Conservation (phyloP, 2,113 vertebrate species). For the Ptyas mucosa region DNA sequence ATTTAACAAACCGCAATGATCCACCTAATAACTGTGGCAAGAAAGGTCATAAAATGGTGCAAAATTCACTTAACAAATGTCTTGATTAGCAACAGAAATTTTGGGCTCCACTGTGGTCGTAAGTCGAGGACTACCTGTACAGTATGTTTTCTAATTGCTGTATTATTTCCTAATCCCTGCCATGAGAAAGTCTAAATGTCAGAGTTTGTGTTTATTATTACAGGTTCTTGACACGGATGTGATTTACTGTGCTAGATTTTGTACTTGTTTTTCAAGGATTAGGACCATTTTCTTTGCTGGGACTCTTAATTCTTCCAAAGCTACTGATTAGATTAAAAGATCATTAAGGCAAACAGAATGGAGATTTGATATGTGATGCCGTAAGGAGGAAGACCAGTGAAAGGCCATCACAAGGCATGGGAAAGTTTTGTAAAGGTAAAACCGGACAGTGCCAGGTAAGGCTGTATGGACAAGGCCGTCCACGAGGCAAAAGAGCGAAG, state of each 20-base stretch:
- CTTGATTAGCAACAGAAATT: too few relatives aligned
- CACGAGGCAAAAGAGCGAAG: not conserved
- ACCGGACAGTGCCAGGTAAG: not conserved
- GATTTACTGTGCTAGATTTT: not conserved
- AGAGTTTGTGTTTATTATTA: not conserved
- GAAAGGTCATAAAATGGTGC: too few relatives aligned
- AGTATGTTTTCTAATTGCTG: too few relatives aligned
- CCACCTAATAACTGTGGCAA: too few relatives aligned
- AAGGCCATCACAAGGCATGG: not conserved
- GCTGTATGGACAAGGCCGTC: not conserved
- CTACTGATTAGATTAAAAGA: conserved; percentile 16
- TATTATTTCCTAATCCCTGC: not conserved
- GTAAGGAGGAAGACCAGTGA: not conserved
- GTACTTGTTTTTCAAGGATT: not conserved
- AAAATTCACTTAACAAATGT: too few relatives aligned
- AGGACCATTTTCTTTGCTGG: not conserved
- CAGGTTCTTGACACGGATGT: not conserved
- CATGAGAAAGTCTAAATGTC: conserved; percentile 9
- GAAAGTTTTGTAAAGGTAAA: not conserved
- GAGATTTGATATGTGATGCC: not conserved
- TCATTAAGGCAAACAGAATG: not conserved
- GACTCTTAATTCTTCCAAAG: conserved; percentile 23
- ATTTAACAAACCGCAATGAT: too few relatives aligned
- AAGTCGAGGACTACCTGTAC: too few relatives aligned
- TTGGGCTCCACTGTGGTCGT: too few relatives aligned